Percentiles rank a stretch among this genome's conserved stretches.
These are phyloP conservation scores for Thereva nobilitata DNA, from an alignment of 2,888 invertebrate species.

Conservation along the genomic window DNA sequence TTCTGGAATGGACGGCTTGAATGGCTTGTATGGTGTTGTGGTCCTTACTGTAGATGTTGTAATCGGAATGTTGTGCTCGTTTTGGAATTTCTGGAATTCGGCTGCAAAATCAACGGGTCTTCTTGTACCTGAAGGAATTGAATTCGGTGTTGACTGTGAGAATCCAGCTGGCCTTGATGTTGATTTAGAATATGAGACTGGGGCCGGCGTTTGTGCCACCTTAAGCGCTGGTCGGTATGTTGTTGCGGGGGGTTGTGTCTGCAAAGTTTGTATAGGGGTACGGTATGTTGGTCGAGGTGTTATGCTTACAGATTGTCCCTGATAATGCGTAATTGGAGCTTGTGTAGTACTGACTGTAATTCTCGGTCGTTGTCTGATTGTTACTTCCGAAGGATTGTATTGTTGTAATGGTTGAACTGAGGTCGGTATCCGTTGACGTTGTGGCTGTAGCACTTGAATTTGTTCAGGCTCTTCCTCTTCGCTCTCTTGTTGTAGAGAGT, in stretches of 20 bases:
- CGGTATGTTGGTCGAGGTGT: constrained; percentile 65
- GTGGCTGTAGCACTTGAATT: constrained; percentile 57
- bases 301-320: constrained; percentile 62
- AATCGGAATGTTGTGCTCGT: constrained; percentile 65
- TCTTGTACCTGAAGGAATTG: constrained; percentile 52
- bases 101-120: constrained; percentile 68
- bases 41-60: constrained; percentile 56
- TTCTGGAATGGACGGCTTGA: constrained; percentile 51
- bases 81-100: constrained; percentile 75
- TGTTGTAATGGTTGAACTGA: constrained; percentile 46
- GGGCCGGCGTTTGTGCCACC: constrained; percentile 62
- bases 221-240: constrained; percentile 69
- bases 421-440: constrained; percentile 53
- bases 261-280: constrained; percentile 55
- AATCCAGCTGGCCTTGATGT: constrained; percentile 49
- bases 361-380: constrained; percentile 52
- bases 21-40: constrained; percentile 45
- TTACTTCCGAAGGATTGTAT: constrained; percentile 38
- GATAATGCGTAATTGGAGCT: constrained; percentile 53
- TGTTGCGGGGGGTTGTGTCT: constrained; percentile 66
- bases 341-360: constrained; percentile 60
- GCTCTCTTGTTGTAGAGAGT: constrained; percentile 60
- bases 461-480: constrained; percentile 64
- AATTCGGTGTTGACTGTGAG: constrained; percentile 36
- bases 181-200: constrained; percentile 40